Evolutionary conservation across 2,888 invertebrate genomes (phyloP).

Genomic region (Ophioninae sp.): DNA sequence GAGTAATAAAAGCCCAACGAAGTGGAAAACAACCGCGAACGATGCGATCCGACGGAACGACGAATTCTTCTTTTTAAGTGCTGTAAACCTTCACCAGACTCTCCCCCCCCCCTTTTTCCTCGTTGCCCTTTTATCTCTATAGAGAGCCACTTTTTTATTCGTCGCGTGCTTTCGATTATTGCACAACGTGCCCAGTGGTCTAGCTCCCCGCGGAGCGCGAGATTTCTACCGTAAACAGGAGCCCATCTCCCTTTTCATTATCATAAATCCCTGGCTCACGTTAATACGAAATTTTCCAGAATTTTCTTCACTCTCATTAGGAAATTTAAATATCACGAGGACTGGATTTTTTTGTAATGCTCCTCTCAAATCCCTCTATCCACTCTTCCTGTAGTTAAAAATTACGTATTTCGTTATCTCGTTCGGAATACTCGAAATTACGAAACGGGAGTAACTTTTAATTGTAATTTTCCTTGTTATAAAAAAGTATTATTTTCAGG

Average conservation of each 20-base stretch:
- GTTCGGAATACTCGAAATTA: not conserved
- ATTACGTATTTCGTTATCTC: not conserved
- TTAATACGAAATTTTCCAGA: constrained; percentile 32
- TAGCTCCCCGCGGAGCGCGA: constrained; percentile 2
- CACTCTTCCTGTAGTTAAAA: not conserved
- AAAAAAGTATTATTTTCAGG: not conserved
- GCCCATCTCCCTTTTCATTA: constrained; percentile 36
- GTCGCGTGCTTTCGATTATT: constrained; percentile 38
- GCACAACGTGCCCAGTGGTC: constrained; percentile 26
- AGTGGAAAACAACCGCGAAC: constrained; percentile 48
- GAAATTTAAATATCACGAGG: constrained; percentile 2
- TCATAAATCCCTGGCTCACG: constrained; percentile 26
- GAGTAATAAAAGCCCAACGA: constrained; percentile 48
- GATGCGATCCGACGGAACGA: constrained; percentile 38
- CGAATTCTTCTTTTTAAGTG: constrained; percentile 31
- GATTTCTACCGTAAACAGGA: constrained; percentile 17
- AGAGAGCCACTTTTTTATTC: constrained; percentile 4
- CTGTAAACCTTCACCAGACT: constrained; percentile 20
- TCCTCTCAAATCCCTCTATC: not conserved
- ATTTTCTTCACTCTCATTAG: constrained; percentile 21
- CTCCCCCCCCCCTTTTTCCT: not conserved
- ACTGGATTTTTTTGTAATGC: constrained; percentile 3
- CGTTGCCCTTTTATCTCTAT: constrained; percentile 2
- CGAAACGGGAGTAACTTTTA: not conserved
- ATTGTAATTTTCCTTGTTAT: not conserved